These are phyloP conservation scores for Phalacrocorax pelagicus DNA, from an alignment of 2,113 vertebrate genomes.

Conservation along the genomic window DNA sequence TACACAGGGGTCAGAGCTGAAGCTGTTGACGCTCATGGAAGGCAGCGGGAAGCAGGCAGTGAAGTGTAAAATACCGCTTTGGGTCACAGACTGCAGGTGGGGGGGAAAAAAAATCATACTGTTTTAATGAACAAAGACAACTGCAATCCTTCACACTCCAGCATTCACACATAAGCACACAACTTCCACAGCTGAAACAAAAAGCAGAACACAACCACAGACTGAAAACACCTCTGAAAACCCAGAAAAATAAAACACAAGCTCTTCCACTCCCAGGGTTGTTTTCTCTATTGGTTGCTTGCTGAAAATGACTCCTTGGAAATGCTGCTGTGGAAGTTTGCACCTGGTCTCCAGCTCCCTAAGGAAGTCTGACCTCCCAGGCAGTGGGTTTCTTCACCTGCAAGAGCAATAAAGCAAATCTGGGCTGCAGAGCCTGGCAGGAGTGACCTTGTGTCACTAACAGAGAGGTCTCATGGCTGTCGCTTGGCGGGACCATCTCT, in stretches of 20 bases:
- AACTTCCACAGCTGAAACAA: background rate
- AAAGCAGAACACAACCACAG: background rate
- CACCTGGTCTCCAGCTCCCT: background rate
- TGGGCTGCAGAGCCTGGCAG: background rate
- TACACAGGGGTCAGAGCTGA: background rate
- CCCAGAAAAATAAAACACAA: background rate
- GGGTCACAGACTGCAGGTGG: background rate
- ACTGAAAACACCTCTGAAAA: background rate
- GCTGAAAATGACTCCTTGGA: background rate
- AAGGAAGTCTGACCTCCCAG: background rate
- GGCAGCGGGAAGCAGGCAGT: background rate
- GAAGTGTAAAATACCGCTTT: background rate
- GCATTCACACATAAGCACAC: fast-evolving
- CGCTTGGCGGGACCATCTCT: background rate
- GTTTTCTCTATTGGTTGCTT: fast-evolving
- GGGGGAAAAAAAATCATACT: too few relatives aligned
- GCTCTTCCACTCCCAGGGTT: background rate
- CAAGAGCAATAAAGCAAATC: background rate
- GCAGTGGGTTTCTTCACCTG: background rate
- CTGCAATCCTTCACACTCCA: background rate
- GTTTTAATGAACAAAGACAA: background rate
- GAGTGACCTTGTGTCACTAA: fast-evolving
- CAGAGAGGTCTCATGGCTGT: background rate
- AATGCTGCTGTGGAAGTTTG: background rate
- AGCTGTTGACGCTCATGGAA: background rate